Percentiles rank a stretch among this genome's conserved stretches.
Evolutionary conservation across 2,888 invertebrate genomes (phyloP).

Genomic region (Agrypnus murinus): DNA sequence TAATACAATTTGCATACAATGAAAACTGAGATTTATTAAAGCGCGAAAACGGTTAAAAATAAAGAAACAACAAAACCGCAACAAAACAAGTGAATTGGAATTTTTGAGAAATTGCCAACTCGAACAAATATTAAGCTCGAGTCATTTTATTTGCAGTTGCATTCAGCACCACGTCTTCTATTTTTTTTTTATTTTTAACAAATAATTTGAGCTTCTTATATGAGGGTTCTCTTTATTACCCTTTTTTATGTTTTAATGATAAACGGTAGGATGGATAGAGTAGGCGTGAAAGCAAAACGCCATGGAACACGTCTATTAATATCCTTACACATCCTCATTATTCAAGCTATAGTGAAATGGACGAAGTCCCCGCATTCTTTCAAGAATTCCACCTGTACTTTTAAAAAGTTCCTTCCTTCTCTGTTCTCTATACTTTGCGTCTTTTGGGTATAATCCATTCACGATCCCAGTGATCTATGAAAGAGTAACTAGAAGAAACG

Average conservation of each 20-base stretch:
- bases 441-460: too few relatives aligned
- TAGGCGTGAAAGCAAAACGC: constrained; percentile 24
- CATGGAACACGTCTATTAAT: constrained; percentile 27
- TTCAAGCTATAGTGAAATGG: constrained; percentile 19
- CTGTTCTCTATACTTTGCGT: neutral
- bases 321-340: constrained; percentile 29
- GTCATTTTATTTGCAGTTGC: neutral
- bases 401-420: neutral
- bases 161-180: too few relatives aligned
- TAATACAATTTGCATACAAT: too few relatives aligned
- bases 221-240: neutral
- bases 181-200: neutral
- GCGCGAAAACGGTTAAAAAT: too few relatives aligned
- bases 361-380: constrained; percentile 10
- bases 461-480: too few relatives aligned
- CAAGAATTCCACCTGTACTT: constrained; percentile 23
- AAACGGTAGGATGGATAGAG: constrained; percentile 1
- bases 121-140: neutral
- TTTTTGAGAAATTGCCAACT: constrained; percentile 9
- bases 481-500: too few relatives aligned
- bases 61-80: too few relatives aligned
- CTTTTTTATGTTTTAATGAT: constrained; percentile 11
- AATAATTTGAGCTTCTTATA: neutral
- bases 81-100: neutral
- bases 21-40: too few relatives aligned